Base-by-base conservation (phyloP, 2,113 vertebrate genomes). In the Erinaceus europaeus region DNA sequence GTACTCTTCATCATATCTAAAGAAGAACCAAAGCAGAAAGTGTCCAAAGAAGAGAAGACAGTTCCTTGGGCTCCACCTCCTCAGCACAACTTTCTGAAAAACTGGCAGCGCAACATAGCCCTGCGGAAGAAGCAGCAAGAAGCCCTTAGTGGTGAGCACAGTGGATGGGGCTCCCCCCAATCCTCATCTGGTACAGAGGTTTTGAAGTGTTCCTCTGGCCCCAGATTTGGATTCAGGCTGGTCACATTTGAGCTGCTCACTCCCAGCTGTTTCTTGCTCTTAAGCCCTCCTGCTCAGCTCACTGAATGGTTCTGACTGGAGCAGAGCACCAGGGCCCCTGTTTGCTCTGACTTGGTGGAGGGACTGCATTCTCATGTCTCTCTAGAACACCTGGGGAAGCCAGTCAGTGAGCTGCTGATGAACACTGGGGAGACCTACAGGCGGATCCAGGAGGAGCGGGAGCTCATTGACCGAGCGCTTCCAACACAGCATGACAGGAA, bases 341-440 rank as follows among this genome's bases (percentile, higher is more conserved):
- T 1, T 29, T 7, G 6, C 5, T n/a, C 59, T 23, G 40, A 42
- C 21, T 27, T 36, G 48, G 52, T 29, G 67, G 69, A 23, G n/a
- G 1, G 6, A 21, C 12, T 38, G n/a, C 64, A 20, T 42, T 36
- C 85, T 52, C 67, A n/a, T 0, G 87, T 78, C 78, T 82, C 64
- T 90, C 3, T 82, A 98, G 98, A 95, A 48, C n/a, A 90, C 57
- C 97, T 99, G 69, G 90, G 97, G 76, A 98, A 97, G 94, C 98
- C 98, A 0, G 97, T 96, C 12, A 80, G 96, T 17, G 93, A 96
- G 46, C 90, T 99, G 72, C 90, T 99, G 93, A 99, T 99, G 98
- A 98, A 96, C 89, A 27, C 94, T 17, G 95, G 96, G 0, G 97
- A 97, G n/a, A 7, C 90, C 90, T 98, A 98, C 94, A 96, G 98